Conservation (phyloP, 1,140 invertebrate genomes). For the Geopemphigus sp. region DNA sequence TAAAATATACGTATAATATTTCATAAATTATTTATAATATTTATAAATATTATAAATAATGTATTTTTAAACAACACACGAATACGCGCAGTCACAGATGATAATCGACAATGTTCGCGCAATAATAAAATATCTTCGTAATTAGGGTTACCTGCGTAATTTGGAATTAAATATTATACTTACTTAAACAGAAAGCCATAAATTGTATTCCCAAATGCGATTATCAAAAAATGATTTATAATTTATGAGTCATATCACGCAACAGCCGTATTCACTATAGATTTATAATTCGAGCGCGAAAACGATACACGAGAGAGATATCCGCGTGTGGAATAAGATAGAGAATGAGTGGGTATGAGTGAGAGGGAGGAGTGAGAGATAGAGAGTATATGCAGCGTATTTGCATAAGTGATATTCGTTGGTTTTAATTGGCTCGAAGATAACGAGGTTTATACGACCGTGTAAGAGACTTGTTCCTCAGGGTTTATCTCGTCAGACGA, state of each 20-base stretch:
- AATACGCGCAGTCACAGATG: background rate
- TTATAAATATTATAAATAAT: no score
- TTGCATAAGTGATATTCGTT: conserved; percentile 43
- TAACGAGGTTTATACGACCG: conserved; percentile 45
- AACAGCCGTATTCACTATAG: background rate
- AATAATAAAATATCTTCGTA: background rate
- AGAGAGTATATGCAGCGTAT: background rate
- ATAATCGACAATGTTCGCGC: background rate
- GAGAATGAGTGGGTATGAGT: background rate
- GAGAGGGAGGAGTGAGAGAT: background rate
- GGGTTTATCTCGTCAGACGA: conserved; percentile 23
- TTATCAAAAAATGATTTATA: conserved; percentile 38
- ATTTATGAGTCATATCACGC: background rate
- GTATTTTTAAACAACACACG: background rate
- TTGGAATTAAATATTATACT: background rate
- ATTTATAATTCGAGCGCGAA: conserved; percentile 1
- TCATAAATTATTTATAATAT: no score
- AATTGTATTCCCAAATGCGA: background rate
- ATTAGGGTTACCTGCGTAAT: conserved; percentile 23
- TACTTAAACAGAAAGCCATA: conserved; percentile 26
- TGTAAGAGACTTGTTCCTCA: conserved; percentile 25
- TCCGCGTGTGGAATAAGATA: background rate
- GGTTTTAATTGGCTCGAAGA: conserved; percentile 35
- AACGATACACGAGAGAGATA: background rate
- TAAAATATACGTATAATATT: no score